A percentile compares a stretch with the other conserved stretches of the same genome.
Conservation (phyloP, 2,113 vertebrate genomes). For the Serinus canaria region DNA sequence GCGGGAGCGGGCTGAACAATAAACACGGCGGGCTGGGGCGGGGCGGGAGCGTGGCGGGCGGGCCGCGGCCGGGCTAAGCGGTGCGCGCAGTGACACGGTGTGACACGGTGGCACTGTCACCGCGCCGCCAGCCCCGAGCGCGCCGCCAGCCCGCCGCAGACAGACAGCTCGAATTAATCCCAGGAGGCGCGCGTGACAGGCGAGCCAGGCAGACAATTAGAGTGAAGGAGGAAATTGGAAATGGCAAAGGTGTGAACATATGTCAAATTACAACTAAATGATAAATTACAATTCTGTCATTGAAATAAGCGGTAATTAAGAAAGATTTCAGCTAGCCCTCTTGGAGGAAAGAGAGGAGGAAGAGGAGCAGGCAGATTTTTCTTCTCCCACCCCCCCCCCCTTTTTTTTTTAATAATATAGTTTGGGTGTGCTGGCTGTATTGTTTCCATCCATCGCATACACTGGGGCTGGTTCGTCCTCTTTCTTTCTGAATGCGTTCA, state of each 20-base stretch:
- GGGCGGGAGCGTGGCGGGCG: slow-evolving; percentile 71
- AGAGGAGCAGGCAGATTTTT: background rate
- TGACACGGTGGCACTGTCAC: slow-evolving; percentile 75
- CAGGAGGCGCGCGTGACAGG: slow-evolving; percentile 92
- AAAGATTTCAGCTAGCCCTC: slow-evolving; percentile 81
- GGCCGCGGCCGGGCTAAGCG: slow-evolving; percentile 82
- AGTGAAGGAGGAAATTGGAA: slow-evolving; percentile 95
- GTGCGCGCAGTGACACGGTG: slow-evolving; percentile 74
- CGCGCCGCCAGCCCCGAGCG: slow-evolving; percentile 87
- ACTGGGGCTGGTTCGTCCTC: slow-evolving; percentile 18
- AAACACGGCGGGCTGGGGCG: slow-evolving; percentile 39
- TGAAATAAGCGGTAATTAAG: slow-evolving; percentile 89
- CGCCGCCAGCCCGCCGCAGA: slow-evolving; percentile 88
- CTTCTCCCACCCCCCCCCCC: fast-evolving
- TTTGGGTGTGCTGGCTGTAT: slow-evolving; percentile 58
- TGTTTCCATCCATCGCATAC: slow-evolving; percentile 50
- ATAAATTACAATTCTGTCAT: slow-evolving; percentile 99
- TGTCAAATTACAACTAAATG: slow-evolving; percentile 99
- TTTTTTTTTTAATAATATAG: background rate
- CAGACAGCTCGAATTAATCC: slow-evolving; percentile 99
- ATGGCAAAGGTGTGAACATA: slow-evolving; percentile 96
- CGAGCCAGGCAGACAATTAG: slow-evolving; percentile 98
- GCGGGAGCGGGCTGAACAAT: slow-evolving; percentile 63
- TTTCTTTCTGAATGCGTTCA: slow-evolving; percentile 44
- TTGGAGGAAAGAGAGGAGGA: slow-evolving; percentile 45